Evolutionary conservation across 2,797 vertebrate species (phyloP).

Genomic region (Chaetophractus vellerosus): DNA sequence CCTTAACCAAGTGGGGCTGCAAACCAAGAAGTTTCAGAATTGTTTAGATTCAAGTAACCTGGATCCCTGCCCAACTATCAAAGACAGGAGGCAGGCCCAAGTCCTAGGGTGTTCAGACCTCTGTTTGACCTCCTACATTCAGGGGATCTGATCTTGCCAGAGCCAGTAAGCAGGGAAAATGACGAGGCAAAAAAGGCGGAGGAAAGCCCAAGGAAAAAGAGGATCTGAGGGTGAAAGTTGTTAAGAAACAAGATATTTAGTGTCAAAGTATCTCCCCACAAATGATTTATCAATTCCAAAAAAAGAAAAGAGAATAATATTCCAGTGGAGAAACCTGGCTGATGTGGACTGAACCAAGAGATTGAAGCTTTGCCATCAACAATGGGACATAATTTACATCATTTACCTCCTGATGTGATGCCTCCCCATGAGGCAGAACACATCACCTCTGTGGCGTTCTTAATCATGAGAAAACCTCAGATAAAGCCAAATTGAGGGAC

Average conservation of each 20-base stretch:
- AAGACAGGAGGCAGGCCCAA: neutral
- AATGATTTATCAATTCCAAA: neutral
- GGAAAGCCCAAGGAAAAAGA: neutral
- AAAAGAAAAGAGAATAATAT: neutral
- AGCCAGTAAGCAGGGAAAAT: neutral
- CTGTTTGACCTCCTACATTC: neutral
- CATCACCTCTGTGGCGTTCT: neutral
- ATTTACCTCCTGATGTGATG: too few relatives aligned
- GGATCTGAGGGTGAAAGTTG: neutral
- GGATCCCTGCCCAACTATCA: neutral
- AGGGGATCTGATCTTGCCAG: neutral
- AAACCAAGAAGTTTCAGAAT: neutral
- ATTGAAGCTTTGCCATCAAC: neutral
- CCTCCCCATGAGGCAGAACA: neutral
- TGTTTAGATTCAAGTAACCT: neutral
- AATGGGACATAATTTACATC: neutral
- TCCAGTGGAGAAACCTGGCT: neutral
- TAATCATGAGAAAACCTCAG: neutral
- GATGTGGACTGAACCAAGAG: neutral
- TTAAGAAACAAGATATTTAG: neutral
- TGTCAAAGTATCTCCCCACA: neutral
- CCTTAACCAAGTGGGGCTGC: neutral
- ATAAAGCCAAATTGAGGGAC: neutral
- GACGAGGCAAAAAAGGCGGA: neutral
- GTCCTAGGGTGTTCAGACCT: neutral